Evolutionary conservation across 2,113 vertebrate species (phyloP).

Genomic region (Chaetodon auriga): DNA sequence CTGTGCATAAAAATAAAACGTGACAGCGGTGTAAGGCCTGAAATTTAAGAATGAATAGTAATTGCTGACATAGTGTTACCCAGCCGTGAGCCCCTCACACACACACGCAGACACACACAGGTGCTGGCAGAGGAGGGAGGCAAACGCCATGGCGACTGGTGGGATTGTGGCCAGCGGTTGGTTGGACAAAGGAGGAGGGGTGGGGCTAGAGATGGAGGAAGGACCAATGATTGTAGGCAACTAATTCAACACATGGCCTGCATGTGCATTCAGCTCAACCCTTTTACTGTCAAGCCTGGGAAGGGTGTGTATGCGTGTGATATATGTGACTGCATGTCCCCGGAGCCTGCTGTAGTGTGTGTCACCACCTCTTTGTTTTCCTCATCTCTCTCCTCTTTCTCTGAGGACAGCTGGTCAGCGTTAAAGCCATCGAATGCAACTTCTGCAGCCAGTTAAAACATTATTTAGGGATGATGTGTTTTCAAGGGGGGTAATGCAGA

Average conservation of each 20-base stretch:
- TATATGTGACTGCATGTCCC: not conserved
- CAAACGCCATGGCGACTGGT: slow-evolving; percentile 68
- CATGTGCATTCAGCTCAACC: slow-evolving; percentile 44
- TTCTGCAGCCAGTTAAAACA: not conserved
- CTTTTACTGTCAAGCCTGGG: not conserved
- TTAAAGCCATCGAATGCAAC: not conserved
- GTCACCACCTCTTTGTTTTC: slow-evolving; percentile 11
- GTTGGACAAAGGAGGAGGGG: slow-evolving; percentile 30
- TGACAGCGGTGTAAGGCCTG: not conserved
- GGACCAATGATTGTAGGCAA: slow-evolving; percentile 39
- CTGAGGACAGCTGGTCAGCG: not conserved
- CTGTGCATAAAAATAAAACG: not conserved
- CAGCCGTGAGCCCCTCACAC: not conserved
- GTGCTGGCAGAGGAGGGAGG: slow-evolving; percentile 53
- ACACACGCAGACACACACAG: slow-evolving; percentile 21
- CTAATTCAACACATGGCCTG: slow-evolving; percentile 46
- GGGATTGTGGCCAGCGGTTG: slow-evolving; percentile 51
- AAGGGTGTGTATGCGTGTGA: slow-evolving; percentile 12
- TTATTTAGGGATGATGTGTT: not conserved
- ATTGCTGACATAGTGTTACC: slow-evolving; percentile 31
- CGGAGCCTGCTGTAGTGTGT: slow-evolving; percentile 3
- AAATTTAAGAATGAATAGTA: slow-evolving; percentile 47
- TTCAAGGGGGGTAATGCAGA: no score
- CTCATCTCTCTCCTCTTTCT: not conserved
- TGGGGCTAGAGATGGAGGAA: slow-evolving; percentile 31